Percentiles rank a stretch among this genome's conserved stretches.
phyloP scores from a whole-genome alignment of 2,113 vertebrate genomes.

The Plectropomus leopardus region DNA sequence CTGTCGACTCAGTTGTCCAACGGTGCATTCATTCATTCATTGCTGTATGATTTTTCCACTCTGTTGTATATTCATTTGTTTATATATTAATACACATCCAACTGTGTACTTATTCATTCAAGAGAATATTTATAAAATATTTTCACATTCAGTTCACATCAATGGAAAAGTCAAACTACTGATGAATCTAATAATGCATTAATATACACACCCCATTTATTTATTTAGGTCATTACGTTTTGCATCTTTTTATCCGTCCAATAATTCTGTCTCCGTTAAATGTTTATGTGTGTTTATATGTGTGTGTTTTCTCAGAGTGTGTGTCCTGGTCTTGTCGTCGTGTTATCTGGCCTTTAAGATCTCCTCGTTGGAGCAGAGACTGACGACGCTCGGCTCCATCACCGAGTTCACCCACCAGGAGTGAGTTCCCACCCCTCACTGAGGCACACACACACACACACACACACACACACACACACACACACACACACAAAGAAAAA shows the following conservation, averaged over 20 bases:
- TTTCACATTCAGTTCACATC: not conserved
- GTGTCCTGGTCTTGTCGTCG: constrained; percentile 90
- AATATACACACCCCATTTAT: not conserved
- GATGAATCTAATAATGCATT: not conserved
- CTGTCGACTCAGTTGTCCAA: not conserved
- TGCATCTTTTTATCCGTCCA: not conserved
- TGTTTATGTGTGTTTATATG: constrained; percentile 80
- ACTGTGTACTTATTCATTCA: not conserved
- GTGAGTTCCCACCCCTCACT: constrained; percentile 81
- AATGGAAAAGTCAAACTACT: no score
- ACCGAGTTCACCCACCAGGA: constrained; percentile 82
- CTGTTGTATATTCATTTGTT: no score
- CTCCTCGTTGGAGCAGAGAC: constrained; percentile 88
- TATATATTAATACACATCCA: no score
- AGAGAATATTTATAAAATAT: not conserved
- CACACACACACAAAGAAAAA: no score
- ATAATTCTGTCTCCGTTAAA: not conserved
- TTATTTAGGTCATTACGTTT: no score
- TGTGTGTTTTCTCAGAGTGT: constrained; percentile 85
- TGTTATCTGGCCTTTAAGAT: constrained; percentile 95
- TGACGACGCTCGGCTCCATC: constrained; percentile 85
- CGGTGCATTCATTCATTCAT: not conserved
- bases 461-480: no score
- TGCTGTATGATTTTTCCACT: no score
- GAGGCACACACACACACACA: no score